Base-by-base conservation (phyloP, 2,888 invertebrate species). In the Catocala nupta region DNA sequence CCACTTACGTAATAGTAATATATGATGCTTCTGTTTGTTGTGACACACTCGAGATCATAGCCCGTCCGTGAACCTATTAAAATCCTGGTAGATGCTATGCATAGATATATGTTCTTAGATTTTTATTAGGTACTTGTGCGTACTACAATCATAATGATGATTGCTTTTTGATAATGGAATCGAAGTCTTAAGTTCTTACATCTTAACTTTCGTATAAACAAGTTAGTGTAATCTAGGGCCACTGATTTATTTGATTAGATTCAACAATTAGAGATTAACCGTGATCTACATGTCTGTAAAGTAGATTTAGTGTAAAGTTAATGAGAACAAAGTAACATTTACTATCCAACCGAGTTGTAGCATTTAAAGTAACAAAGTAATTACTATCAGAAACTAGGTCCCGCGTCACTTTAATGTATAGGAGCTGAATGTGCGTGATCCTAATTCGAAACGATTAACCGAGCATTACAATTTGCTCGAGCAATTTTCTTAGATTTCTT, bases 351-450 rank as follows among this genome's bases (percentile, higher is more conserved):
- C 25, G 59, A 55, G 62, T 62, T 51, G 52, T 54, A 75, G 64
- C 77, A 69, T 78, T 77, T 70, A 65, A 70, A 71, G 68, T 67
- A 65, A 70, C 63, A 65, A 70, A 72, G 65, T 77, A 77, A 76
- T 78, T 76, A 73, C 63, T 52, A 61, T 50, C 61, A 67, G 70
- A 70, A 78, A 67, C 64, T 73, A 72, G 79, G 70, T 74, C 68
- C 64, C 52, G 63, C 56, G 70, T 76, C 70, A 74, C 68, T 63
- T 68, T 58, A 67, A 45, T 73, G 62, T 78, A 67, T 63, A 58
- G 70, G 62, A 66, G 70, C 60, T 71, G 73, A 56, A 67, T 60
- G 67, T 69, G 66, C 64, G 78, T 77, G 78, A 71, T 75, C 68
- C 68, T 78, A 73, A 78, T 73, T 73, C 59, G 58, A 67, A 72